Percentiles rank a stretch among this genome's conserved stretches.
Evolutionary conservation across 2,113 vertebrate genomes (phyloP).

Genomic region (Puntigrus tetrazona): DNA sequence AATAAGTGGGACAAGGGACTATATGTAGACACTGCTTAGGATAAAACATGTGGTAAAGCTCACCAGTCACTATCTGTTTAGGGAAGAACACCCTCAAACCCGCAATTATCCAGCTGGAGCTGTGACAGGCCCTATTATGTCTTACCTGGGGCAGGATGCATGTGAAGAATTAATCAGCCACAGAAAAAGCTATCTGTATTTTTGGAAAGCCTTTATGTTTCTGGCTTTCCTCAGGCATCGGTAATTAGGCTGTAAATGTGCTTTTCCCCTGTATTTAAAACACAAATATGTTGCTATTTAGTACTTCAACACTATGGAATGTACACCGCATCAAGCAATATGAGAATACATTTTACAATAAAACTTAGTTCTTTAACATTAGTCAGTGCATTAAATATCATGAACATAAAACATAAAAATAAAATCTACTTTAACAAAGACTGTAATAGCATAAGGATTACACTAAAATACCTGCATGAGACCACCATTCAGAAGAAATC

Average conservation of each 20-base stretch:
- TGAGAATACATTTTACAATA: background rate
- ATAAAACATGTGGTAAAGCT: constrained; percentile 45
- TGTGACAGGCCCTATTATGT: constrained; percentile 49
- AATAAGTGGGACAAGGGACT: constrained; percentile 28
- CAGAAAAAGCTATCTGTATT: constrained; percentile 49
- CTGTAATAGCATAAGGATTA: too few species aligned
- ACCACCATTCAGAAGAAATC: too few species aligned
- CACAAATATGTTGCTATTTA: constrained; percentile 39
- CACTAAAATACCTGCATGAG: too few species aligned
- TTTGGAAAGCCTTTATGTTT: constrained; percentile 54
- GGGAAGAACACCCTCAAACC: constrained; percentile 45
- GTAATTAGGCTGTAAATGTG: constrained; percentile 46
- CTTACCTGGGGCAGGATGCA: constrained; percentile 51
- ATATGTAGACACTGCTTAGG: constrained; percentile 47
- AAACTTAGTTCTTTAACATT: background rate
- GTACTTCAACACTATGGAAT: constrained; percentile 6
- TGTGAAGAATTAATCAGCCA: constrained; percentile 55
- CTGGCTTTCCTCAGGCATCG: constrained; percentile 40
- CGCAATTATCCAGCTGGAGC: constrained; percentile 53
- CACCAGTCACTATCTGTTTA: constrained; percentile 46
- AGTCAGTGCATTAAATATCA: background rate
- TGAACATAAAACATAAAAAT: background rate
- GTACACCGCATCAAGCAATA: background rate
- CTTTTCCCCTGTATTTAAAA: constrained; percentile 38
- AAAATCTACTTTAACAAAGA: too few species aligned